Evolutionary conservation across 1,140 invertebrate species (phyloP).

Genomic region (Cydia pomonella): DNA sequence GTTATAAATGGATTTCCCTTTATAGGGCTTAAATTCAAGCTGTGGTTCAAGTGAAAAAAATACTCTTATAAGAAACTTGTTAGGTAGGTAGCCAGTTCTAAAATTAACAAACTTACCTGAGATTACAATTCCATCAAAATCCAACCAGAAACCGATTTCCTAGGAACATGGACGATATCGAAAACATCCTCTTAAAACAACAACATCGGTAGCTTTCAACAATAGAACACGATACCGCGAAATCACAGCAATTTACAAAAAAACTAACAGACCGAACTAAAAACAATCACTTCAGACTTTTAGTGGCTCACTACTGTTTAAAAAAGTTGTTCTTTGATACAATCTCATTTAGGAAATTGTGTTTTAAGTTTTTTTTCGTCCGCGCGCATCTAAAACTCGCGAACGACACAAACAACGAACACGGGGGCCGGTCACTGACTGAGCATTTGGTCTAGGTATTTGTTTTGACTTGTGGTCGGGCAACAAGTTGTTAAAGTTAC

Average conservation of each 20-base stretch:
- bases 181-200: slow-evolving; percentile 32
- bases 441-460: slow-evolving; percentile 4
- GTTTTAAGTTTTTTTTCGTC: not conserved
- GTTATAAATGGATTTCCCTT: too few species aligned
- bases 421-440: slow-evolving; percentile 19
- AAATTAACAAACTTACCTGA: slow-evolving; percentile 8
- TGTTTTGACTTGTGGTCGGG: slow-evolving; percentile 2
- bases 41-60: too few species aligned
- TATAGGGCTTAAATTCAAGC: too few species aligned
- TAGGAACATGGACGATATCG: slow-evolving; percentile 27
- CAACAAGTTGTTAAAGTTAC: not conserved
- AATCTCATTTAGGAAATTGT: slow-evolving; percentile 27
- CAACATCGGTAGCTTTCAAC: slow-evolving; percentile 30
- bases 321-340: not conserved
- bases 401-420: not conserved
- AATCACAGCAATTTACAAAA: slow-evolving; percentile 28
- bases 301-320: not conserved
- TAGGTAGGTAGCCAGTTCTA: too few species aligned
- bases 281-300: slow-evolving; percentile 21
- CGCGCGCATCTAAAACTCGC: not conserved
- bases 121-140: slow-evolving; percentile 31
- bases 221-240: slow-evolving; percentile 31
- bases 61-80: too few species aligned
- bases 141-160: slow-evolving; percentile 20
- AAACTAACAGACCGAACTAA: not conserved